Evolutionary conservation across 2,888 invertebrate genomes (phyloP), one percentile per base, ranked within the genome.

Genomic region (Lasioglossum villosulum): DNA sequence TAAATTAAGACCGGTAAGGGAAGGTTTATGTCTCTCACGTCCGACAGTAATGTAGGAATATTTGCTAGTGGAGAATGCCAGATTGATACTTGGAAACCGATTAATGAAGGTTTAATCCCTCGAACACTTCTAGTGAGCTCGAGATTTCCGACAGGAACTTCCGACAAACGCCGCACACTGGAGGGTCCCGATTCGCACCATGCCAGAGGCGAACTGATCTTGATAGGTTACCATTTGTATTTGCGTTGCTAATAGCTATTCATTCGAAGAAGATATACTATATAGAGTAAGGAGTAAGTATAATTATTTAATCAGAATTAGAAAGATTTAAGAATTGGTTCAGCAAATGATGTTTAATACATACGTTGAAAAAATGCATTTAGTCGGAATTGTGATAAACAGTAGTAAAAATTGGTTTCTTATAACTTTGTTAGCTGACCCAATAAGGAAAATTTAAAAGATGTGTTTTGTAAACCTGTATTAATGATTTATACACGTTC

Each of bases 81-180:
- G 84, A 87, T 89, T 91, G 86, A 88, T 88, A 89, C 75, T 72
- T 82, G 84, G 75, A 70, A 83, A 88, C 70, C 78, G 70, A 90
- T 89, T 80, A 87, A 70, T 88, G 84, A 83, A 48, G 83, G 68
- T 74, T 73, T 80, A 84, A 45, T 85, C 76, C 87, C 68, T 75
- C 70, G 72, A 79, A 86, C 77, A 14, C 42, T 76, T 74, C 56
- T 71, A 39, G 6, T 27, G 78, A 73, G 30, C 71, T 72, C 56
- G 76, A 84, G 75, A 86, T 88, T 83, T 85, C 63, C 76, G 70
- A 66, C 79, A 71, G 63, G 48, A 70, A 81, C 48, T 83, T 86
- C 83, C 80, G 75, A 82, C 76, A 71, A 75, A 56, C 63, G 34
- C 34, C 23, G 34, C 52, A n/a, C 56, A 37, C 56, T 82, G 34